Conservation (phyloP, 2,113 vertebrate species). For the Hypomesus transpacificus region DNA sequence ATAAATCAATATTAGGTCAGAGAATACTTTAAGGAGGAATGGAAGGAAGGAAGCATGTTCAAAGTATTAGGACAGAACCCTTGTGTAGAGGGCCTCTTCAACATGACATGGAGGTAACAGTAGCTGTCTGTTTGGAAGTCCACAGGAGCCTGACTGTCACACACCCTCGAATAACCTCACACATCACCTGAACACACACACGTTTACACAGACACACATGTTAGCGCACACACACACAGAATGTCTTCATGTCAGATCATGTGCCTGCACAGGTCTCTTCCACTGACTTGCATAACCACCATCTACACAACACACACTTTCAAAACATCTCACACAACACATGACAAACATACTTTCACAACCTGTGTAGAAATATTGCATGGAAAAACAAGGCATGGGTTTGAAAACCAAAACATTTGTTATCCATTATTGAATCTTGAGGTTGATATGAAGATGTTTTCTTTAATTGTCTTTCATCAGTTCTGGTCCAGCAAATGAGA, state of each 20-base stretch:
- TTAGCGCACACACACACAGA: neutral
- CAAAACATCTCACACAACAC: neutral
- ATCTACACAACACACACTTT: neutral
- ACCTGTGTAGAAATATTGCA: too few species aligned
- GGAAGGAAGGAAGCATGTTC: too few species aligned
- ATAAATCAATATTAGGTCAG: too few species aligned
- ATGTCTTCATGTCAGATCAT: constrained; percentile 2
- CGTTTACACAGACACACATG: neutral
- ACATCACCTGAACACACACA: neutral
- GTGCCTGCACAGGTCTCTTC: neutral
- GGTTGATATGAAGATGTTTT: too few species aligned
- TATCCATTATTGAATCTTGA: too few species aligned
- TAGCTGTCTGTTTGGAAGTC: constrained; percentile 14
- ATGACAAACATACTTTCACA: too few species aligned
- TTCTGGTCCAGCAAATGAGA: too few species aligned
- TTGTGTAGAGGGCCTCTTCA: neutral
- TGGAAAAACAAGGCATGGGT: too few species aligned
- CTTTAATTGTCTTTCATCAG: too few species aligned
- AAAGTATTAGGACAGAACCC: too few species aligned
- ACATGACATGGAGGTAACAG: neutral
- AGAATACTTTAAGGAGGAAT: too few species aligned
- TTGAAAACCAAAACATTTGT: too few species aligned
- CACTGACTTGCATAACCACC: neutral
- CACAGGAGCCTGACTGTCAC: constrained; percentile 3
- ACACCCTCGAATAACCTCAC: neutral